A percentile compares a stretch with the other conserved stretches of the same genome.
Conservation (phyloP, 2,888 invertebrate genomes). For the Nowickia ferox region DNA sequence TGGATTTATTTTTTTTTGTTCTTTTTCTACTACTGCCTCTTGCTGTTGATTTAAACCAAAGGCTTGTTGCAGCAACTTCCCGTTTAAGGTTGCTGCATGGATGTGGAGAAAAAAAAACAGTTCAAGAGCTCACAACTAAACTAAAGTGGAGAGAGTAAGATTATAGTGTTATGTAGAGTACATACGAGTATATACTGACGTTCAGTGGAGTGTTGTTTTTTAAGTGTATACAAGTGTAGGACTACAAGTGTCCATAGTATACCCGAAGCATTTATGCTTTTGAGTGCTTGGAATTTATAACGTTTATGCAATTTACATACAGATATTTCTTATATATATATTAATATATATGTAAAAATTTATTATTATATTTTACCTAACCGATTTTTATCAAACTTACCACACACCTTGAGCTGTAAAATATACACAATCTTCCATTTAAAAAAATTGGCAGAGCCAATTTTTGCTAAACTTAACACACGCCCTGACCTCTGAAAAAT, state of each 20-base stretch:
- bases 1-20: background rate
- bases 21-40: background rate
- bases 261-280: constrained; percentile 53
- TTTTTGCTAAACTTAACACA: too few species aligned
- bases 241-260: constrained; percentile 12
- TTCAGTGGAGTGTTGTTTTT: constrained; percentile 45
- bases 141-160: background rate
- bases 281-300: constrained; percentile 65
- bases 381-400: too few species aligned
- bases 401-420: too few species aligned
- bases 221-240: constrained; percentile 40
- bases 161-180: background rate
- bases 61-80: constrained; percentile 26
- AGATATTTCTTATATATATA: too few species aligned
- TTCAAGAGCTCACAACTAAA: background rate
- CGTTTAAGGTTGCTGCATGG: constrained; percentile 39
- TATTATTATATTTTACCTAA: too few species aligned
- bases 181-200: constrained; percentile 1
- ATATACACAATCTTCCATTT: too few species aligned
- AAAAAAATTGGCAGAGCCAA: too few species aligned
- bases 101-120: background rate
- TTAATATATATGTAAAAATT: too few species aligned
- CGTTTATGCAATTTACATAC: constrained; percentile 54
- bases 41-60: constrained; percentile 18
- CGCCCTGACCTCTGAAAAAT: too few species aligned